A percentile compares a stretch with the other conserved stretches of the same genome.
Evolutionary conservation across 1,140 invertebrate genomes (phyloP).

Genomic region (Zaprionus kolodkinae): DNA sequence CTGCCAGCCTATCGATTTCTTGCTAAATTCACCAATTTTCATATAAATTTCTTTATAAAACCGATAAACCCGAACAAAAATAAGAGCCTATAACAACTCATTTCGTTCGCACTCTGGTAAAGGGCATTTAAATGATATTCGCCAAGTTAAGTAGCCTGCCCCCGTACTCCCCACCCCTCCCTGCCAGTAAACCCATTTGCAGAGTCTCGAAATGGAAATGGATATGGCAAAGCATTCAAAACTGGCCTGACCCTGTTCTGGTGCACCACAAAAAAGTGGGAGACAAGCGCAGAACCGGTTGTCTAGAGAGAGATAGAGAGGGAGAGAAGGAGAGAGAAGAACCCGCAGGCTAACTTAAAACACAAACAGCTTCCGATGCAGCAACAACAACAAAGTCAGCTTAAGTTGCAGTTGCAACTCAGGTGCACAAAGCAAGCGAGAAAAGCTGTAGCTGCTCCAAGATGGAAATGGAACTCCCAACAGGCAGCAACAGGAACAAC

Average conservation of each 20-base stretch:
- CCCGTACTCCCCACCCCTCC: background rate
- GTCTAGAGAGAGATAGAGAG: background rate
- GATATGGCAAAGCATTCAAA: slow-evolving; percentile 43
- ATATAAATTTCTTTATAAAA: background rate
- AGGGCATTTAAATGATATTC: slow-evolving; percentile 40
- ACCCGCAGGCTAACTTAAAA: slow-evolving; percentile 21
- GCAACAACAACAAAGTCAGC: slow-evolving; percentile 24
- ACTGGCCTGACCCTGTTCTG: slow-evolving; percentile 78
- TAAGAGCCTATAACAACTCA: background rate
- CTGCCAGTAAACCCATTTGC: slow-evolving; percentile 9
- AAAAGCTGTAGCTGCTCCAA: slow-evolving; percentile 28
- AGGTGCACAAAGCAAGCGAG: slow-evolving; percentile 36
- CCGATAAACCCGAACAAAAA: too few relatives aligned
- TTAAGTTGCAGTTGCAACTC: slow-evolving; percentile 37
- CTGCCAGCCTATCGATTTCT: background rate
- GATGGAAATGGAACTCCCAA: slow-evolving; percentile 16
- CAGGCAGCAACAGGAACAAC: slow-evolving; percentile 6
- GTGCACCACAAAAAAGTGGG: slow-evolving; percentile 51
- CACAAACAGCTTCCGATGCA: slow-evolving; percentile 21
- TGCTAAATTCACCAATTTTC: background rate
- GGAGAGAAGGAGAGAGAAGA: background rate
- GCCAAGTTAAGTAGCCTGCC: slow-evolving; percentile 27
- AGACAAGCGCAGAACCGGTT: slow-evolving; percentile 44
- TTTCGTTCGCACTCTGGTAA: background rate
- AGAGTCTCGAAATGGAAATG: slow-evolving; percentile 48